Evolutionary conservation across 2,888 invertebrate genomes (phyloP), one percentile per base, ranked within the genome.

Genomic region (Stegana nigrithorax): DNA sequence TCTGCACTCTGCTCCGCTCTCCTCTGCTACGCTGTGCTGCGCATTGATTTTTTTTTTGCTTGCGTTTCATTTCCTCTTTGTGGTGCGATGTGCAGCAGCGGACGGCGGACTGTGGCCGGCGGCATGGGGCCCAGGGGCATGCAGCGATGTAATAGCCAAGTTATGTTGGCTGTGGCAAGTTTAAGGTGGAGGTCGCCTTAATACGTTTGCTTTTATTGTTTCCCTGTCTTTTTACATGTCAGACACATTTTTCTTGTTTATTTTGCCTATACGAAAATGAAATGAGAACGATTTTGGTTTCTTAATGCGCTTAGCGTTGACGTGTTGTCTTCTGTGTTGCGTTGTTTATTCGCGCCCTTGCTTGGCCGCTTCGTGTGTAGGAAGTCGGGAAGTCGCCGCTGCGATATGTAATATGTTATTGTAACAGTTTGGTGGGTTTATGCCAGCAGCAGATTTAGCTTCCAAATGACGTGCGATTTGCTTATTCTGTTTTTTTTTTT

Each of bases 151-250:
- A n/a, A n/a, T n/a, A 47, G 8, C 47, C 10, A 47, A 10, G 12
- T 17, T 23, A 23, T 23, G n/a, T 44, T 44, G 19, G 44, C 7
- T 12, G 12, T 4, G 32, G 7, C 53, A 53, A 53, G 53, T 53
- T 53, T 53, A 53, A 53, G 53, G 53, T 53, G 12, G 26, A 25
- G 26, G 14, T 50, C 14, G 50, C 36, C 14, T 36, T 45, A 12
- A 21, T 21, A 21, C 21, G 17, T 45, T 4, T 19, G 19, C 21
- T 53, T 47, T 19, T 19, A 32, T 53, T 47, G 19, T 44, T 44
- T 44, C 19, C 44, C 19, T 14, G 36, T 36, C 47, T 47, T n/a
- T n/a, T n/a, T n/a, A n/a, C n/a, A n/a, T n/a, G n/a, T n/a, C n/a
- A n/a, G n/a, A 21, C 47, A 47, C 25, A 36, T 36, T n/a, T n/a